phyloP scores from a whole-genome alignment of 2,797 vertebrate genomes.

The Macrochelys suwanniensis region DNA sequence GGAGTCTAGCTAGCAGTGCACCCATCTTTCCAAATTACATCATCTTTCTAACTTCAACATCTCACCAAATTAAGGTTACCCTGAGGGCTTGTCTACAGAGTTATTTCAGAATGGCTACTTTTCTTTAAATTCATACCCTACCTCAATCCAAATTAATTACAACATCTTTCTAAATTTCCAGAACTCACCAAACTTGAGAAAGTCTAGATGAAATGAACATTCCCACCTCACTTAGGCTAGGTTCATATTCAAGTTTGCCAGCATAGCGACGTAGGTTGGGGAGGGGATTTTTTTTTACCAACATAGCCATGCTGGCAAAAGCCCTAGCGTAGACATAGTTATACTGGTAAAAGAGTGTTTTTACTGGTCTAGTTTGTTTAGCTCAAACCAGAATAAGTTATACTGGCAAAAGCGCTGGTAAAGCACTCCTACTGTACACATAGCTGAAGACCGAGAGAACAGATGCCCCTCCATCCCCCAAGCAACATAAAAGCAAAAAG shows the following conservation, averaged over 20 bases:
- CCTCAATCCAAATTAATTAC: too few species aligned
- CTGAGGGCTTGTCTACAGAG: too few species aligned
- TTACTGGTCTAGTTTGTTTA: background rate
- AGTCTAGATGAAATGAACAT: background rate
- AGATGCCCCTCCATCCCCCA: background rate
- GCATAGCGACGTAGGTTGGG: background rate
- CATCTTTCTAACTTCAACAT: too few species aligned
- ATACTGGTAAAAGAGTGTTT: background rate
- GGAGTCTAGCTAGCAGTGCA: background rate
- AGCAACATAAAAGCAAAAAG: background rate
- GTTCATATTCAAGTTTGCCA: background rate
- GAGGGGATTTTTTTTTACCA: background rate
- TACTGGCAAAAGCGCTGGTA: background rate
- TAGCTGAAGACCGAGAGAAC: background rate
- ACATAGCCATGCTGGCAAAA: background rate
- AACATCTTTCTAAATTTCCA: too few species aligned
- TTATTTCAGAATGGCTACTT: too few species aligned
- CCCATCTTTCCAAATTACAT: background rate
- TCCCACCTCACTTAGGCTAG: background rate
- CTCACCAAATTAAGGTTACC: too few species aligned
- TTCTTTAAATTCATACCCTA: too few species aligned
- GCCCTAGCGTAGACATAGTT: background rate
- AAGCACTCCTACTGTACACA: too few species aligned
- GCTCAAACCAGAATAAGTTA: background rate
- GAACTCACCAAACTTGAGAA: background rate